Evolutionary conservation across 2,888 invertebrate species (phyloP).

Genomic region (Argyresthia goedartella): DNA sequence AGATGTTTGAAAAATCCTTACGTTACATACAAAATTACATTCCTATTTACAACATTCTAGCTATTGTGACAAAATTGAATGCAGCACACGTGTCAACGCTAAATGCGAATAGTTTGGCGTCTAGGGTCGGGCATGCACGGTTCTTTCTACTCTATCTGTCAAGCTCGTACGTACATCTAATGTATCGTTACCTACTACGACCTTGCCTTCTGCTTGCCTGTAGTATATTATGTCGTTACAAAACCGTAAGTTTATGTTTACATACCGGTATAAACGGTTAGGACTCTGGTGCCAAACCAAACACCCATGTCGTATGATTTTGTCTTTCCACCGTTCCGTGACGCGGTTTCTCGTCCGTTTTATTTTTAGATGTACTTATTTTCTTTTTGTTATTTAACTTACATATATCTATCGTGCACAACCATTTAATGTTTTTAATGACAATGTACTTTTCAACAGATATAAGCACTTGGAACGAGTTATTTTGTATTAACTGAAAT

Average conservation of each 20-base stretch:
- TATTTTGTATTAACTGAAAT: no score
- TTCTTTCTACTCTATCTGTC: constrained; percentile 40
- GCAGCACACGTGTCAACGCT: constrained; percentile 38
- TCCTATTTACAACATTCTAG: constrained; percentile 64
- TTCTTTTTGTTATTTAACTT: constrained; percentile 24
- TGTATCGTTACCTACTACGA: constrained; percentile 2
- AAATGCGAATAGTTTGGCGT: constrained; percentile 51
- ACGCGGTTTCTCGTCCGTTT: neutral
- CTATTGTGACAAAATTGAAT: constrained; percentile 40
- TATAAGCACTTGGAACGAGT: neutral
- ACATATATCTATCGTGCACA: constrained; percentile 61
- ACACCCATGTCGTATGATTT: neutral
- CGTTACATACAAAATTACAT: constrained; percentile 66
- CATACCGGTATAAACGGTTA: no score
- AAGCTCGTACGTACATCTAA: constrained; percentile 42
- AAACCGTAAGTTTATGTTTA: neutral
- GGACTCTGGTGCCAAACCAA: neutral
- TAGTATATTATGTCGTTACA: neutral
- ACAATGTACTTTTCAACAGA: neutral
- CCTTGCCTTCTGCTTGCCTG: neutral
- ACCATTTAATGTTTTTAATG: constrained; percentile 50
- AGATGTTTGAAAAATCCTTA: constrained; percentile 61
- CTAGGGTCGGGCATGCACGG: constrained; percentile 52
- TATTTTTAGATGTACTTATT: neutral
- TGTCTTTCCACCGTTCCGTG: no score